phyloP scores from a whole-genome alignment of 2,888 invertebrate genomes.

The Chrysolina haemoptera region DNA sequence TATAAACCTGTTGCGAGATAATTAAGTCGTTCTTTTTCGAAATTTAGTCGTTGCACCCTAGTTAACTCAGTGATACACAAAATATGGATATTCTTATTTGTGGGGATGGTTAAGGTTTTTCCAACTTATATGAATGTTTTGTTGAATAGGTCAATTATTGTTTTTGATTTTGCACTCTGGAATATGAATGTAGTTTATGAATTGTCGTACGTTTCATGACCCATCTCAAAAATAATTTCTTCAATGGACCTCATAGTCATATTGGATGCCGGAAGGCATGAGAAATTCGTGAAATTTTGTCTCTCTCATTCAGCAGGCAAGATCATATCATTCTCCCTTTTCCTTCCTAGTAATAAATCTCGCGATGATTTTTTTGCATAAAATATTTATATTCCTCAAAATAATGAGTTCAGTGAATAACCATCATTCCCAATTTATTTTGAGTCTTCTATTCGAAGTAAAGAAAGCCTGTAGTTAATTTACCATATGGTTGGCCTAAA shows the following conservation, averaged over 20 bases:
- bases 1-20: conserved; percentile 78
- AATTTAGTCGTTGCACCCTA: conserved; percentile 25
- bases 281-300: neutral
- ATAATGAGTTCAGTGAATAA: too few relatives aligned
- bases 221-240: neutral
- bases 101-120: neutral
- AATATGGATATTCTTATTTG: neutral
- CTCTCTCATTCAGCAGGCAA: too few relatives aligned
- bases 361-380: too few relatives aligned
- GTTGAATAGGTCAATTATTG: neutral
- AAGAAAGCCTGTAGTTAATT: too few relatives aligned
- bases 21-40: conserved; percentile 35
- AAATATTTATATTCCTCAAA: too few relatives aligned
- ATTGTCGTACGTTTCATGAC: neutral
- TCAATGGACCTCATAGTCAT: neutral
- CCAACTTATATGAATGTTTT: neutral
- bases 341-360: too few relatives aligned
- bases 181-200: neutral
- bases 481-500: too few relatives aligned
- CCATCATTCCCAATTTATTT: too few relatives aligned
- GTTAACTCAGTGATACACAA: conserved; percentile 24
- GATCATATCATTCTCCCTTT: too few relatives aligned
- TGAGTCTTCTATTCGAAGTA: too few relatives aligned
- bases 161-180: neutral
- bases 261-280: neutral